These are phyloP conservation scores for Callimorpha dominula DNA, from an alignment of 2,888 invertebrate genomes.

Conservation along the genomic window DNA sequence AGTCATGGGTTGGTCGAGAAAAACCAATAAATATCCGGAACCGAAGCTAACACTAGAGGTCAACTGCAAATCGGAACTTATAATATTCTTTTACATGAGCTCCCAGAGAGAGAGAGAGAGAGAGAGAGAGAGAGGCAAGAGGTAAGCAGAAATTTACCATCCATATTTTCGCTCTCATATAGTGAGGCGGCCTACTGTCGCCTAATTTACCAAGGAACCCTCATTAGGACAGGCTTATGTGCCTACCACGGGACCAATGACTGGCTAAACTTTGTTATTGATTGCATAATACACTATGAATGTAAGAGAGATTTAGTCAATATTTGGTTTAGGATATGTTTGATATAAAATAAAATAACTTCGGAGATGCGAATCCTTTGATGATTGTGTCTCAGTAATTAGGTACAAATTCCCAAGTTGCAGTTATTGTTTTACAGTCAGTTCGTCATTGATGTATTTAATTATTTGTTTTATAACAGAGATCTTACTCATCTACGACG, in stretches of 20 bases:
- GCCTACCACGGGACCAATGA: background rate
- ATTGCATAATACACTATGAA: background rate
- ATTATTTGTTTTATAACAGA: constrained; percentile 29
- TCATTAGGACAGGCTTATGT: background rate
- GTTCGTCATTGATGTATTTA: constrained; percentile 50
- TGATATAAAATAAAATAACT: background rate
- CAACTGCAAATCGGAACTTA: no score
- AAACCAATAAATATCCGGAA: no score
- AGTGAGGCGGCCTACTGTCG: no score
- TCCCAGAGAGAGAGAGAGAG: no score
- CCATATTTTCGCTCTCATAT: no score
- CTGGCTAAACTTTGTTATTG: background rate
- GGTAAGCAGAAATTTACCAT: no score
- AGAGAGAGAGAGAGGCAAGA: no score
- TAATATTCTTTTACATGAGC: no score
- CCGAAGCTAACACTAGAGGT: no score
- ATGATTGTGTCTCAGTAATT: background rate
- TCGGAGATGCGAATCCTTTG: background rate
- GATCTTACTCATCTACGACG: constrained; percentile 47
- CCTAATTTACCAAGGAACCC: no score
- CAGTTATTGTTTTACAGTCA: constrained; percentile 51
- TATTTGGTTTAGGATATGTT: background rate
- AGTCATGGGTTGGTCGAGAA: no score
- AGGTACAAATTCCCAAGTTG: constrained; percentile 37
- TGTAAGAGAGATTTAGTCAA: background rate